Evolutionary conservation across 37 sponge, comb jelly and placozoan genomes (phyloP).

Genomic region (Petrosia ficiformis): DNA sequence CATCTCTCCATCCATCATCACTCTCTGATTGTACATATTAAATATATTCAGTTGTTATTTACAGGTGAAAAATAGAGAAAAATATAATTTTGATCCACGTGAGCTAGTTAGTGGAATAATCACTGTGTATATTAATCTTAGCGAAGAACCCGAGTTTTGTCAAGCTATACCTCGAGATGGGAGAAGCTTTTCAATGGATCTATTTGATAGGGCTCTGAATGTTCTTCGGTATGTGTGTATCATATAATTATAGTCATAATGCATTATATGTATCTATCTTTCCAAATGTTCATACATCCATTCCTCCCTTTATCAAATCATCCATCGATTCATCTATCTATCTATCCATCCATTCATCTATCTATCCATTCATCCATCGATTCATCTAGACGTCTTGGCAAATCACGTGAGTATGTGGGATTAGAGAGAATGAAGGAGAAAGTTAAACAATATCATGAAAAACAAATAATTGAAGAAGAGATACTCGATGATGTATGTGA

Average conservation of each 20-base stretch:
- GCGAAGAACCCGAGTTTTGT: constrained; percentile 62
- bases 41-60: too few relatives aligned
- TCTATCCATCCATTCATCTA: background rate
- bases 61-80: constrained; percentile 73
- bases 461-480: constrained; percentile 32
- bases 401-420: constrained; percentile 14
- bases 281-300: background rate
- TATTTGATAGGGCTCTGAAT: constrained; percentile 62
- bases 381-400: background rate
- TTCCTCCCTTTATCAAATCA: background rate
- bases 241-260: background rate
- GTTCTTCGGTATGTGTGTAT: constrained; percentile 44
- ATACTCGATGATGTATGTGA: constrained; percentile 37
- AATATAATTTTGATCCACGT: constrained; percentile 79
- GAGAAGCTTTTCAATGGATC: constrained; percentile 76
- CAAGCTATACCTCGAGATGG: constrained; percentile 86
- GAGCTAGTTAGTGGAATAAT: constrained; percentile 69
- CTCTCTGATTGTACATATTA: too few relatives aligned
- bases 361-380: background rate
- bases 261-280: too few relatives aligned
- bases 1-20: background rate
- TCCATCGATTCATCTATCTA: background rate
- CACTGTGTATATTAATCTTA: constrained; percentile 79
- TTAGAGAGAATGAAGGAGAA: constrained; percentile 24
- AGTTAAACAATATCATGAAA: constrained; percentile 39